Evolutionary conservation across 2,113 vertebrate genomes (phyloP).

Genomic region (Otis tarda): DNA sequence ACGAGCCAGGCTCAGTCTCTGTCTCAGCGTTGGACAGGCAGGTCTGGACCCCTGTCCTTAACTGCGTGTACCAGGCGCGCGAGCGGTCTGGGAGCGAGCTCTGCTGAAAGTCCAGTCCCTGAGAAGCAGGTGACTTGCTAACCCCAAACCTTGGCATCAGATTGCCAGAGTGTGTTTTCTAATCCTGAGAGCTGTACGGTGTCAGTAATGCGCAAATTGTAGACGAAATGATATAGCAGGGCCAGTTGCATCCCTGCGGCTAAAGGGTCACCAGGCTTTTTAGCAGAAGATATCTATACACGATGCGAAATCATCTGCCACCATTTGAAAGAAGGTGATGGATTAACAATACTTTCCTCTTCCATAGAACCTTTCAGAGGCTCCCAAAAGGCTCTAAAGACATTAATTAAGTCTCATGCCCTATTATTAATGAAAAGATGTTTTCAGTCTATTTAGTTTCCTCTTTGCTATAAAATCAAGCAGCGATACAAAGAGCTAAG

Average conservation of each 20-base stretch:
- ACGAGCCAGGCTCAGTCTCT: background rate
- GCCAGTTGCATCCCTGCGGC: background rate
- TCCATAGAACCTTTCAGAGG: background rate
- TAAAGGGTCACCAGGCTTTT: background rate
- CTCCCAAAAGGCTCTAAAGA: background rate
- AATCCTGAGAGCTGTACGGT: background rate
- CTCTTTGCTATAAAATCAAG: conserved; percentile 6
- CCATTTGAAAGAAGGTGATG: background rate
- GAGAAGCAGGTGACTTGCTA: background rate
- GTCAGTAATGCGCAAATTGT: background rate
- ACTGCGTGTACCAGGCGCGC: accelerated
- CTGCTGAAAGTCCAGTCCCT: background rate
- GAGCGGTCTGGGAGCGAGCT: background rate
- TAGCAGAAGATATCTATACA: background rate
- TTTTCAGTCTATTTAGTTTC: conserved; percentile 23
- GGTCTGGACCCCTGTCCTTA: background rate
- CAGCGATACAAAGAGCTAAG: background rate
- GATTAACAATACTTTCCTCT: background rate
- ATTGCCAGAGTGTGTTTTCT: accelerated
- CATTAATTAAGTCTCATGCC: conserved; percentile 21
- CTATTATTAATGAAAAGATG: conserved; percentile 25
- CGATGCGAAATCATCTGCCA: background rate
- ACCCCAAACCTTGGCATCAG: background rate
- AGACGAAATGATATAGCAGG: background rate
- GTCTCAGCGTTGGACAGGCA: background rate